phyloP scores from a whole-genome alignment of 2,797 vertebrate genomes.

The Vipera latastei region DNA sequence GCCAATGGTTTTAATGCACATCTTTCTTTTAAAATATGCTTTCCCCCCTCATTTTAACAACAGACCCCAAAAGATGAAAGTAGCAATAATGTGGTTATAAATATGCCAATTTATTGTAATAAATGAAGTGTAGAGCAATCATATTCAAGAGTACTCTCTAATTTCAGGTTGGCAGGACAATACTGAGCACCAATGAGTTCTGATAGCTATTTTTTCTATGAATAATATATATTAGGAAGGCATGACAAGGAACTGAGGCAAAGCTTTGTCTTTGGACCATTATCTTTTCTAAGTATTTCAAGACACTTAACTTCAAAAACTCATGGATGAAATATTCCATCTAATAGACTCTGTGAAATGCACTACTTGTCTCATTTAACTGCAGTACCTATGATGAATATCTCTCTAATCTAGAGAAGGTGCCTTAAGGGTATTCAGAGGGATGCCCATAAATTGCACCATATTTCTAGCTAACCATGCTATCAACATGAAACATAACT shows the following conservation, averaged over 20 bases:
- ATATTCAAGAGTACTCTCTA: not conserved
- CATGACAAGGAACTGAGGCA: not conserved
- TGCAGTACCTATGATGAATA: constrained; percentile 2
- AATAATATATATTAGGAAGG: not conserved
- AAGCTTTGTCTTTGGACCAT: not conserved
- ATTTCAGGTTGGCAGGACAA: not conserved
- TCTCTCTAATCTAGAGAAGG: not conserved
- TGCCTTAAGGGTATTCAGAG: not conserved
- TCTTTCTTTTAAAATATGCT: not conserved
- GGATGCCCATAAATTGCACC: not conserved
- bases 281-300: not conserved
- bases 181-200: not conserved
- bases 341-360: not conserved
- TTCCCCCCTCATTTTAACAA: not conserved
- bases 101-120: not conserved
- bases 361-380: not conserved
- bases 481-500: not conserved
- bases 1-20: not conserved
- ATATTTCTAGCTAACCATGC: constrained; percentile 8
- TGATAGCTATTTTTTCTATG: not conserved
- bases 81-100: not conserved
- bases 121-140: not conserved
- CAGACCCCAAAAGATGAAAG: not conserved
- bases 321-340: not conserved
- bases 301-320: not conserved